phyloP scores from a whole-genome alignment of 2,797 vertebrate species.

The Nyctibius grandis region DNA sequence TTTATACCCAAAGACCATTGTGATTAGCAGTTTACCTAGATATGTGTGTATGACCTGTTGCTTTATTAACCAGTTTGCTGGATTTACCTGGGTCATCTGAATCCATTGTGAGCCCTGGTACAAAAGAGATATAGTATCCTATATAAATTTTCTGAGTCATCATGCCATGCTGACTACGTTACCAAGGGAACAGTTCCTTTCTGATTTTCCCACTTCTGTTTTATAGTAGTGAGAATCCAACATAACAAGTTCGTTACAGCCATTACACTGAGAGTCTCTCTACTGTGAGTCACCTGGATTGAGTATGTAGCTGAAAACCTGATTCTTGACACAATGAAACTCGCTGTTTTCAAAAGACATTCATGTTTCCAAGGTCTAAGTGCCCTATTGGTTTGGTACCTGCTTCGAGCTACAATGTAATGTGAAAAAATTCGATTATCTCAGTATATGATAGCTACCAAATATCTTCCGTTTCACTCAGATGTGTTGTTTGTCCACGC shows the following conservation, averaged over 20 bases:
- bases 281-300: neutral
- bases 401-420: neutral
- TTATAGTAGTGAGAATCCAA: neutral
- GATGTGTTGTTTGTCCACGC: neutral
- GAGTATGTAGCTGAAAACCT: neutral
- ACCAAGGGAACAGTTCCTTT: neutral
- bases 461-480: neutral
- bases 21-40: neutral
- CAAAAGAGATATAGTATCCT: neutral
- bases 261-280: neutral
- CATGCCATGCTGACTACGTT: neutral
- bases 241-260: neutral
- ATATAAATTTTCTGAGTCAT: neutral
- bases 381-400: neutral
- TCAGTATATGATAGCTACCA: neutral
- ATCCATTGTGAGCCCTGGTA: neutral
- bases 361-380: neutral
- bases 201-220: neutral
- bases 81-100: neutral
- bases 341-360: neutral
- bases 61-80: neutral
- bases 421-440: neutral
- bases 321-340: neutral
- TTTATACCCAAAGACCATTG: neutral
- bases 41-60: neutral